phyloP scores from a whole-genome alignment of 1,140 invertebrate species.

The Polypedilum pembai region DNA sequence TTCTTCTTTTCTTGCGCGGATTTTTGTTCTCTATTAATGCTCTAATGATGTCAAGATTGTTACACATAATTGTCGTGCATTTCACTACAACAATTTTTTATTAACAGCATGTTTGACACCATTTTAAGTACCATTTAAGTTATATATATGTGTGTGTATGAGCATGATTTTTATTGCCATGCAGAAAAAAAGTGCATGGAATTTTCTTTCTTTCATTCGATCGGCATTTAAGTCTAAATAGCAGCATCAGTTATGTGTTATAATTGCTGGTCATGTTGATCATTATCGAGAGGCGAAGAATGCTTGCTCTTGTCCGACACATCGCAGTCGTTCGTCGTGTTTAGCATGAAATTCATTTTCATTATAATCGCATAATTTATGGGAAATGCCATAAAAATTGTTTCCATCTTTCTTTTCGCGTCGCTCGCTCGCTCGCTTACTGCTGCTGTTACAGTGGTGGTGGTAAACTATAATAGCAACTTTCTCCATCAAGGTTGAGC shows the following conservation, averaged over 20 bases:
- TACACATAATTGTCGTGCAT: not conserved
- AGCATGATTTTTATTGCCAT: no score
- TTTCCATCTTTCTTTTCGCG: not conserved
- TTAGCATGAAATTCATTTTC: constrained; percentile 5
- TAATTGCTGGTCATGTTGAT: constrained; percentile 3
- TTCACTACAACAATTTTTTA: constrained; percentile 8
- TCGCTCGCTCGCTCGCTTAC: not conserved
- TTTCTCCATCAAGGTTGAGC: constrained; percentile 23
- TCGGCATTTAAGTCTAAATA: no score
- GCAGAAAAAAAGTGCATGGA: not conserved
- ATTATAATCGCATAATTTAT: constrained; percentile 24
- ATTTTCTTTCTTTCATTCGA: not conserved
- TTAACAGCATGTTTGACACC: constrained; percentile 10
- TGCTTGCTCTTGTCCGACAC: not conserved
- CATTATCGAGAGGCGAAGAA: not conserved
- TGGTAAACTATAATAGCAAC: constrained; percentile 14
- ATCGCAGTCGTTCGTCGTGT: not conserved
- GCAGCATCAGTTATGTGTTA: not conserved
- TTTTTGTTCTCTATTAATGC: not conserved
- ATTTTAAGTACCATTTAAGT: not conserved
- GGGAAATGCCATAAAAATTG: constrained; percentile 10
- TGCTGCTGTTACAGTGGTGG: not conserved
- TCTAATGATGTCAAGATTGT: constrained; percentile 3
- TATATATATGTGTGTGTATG: not conserved
- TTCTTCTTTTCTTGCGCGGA: not conserved